Evolutionary conservation across 2,888 invertebrate genomes (phyloP).

Genomic region (Drosophila recens): DNA sequence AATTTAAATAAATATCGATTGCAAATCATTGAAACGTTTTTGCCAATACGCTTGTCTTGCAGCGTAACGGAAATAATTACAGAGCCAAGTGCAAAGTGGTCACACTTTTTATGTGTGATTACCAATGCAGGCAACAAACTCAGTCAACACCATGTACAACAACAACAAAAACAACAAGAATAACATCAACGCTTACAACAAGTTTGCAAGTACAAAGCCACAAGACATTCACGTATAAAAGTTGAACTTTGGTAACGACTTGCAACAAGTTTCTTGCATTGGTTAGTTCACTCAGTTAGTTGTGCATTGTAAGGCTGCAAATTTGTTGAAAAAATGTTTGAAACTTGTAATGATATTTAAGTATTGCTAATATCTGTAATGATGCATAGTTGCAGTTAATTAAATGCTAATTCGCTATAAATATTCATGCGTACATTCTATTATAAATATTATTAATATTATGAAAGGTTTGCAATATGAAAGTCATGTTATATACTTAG

Average conservation of each 20-base stretch:
- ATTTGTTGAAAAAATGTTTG: conserved; percentile 6
- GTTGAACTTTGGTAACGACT: conserved; percentile 50
- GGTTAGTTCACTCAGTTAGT: conserved; percentile 16
- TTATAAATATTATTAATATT: neutral
- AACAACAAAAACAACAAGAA: neutral
- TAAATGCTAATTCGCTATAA: conserved; percentile 8
- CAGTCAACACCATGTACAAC: conserved; percentile 12
- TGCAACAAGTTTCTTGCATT: conserved; percentile 39
- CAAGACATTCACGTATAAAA: conserved; percentile 50
- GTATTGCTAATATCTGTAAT: conserved; percentile 13
- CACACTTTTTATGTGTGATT: conserved; percentile 30
- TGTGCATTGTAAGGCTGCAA: conserved; percentile 4
- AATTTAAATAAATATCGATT: conserved; percentile 32
- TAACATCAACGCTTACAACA: conserved; percentile 25
- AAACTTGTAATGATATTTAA: conserved; percentile 8
- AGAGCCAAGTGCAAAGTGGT: conserved; percentile 38
- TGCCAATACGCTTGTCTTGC: conserved; percentile 15
- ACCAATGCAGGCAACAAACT: conserved; percentile 13
- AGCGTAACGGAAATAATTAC: conserved; percentile 46
- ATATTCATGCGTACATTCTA: conserved; percentile 18
- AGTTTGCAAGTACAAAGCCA: conserved; percentile 43
- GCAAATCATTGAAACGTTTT: conserved; percentile 39
- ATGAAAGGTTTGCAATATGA: conserved; percentile 7
- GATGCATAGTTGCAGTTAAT: conserved; percentile 14
- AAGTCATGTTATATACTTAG: conserved; percentile 16